Evolutionary conservation across 2,113 vertebrate genomes (phyloP), one percentile per base, ranked within the genome.

Genomic region (Lanius collurio): DNA sequence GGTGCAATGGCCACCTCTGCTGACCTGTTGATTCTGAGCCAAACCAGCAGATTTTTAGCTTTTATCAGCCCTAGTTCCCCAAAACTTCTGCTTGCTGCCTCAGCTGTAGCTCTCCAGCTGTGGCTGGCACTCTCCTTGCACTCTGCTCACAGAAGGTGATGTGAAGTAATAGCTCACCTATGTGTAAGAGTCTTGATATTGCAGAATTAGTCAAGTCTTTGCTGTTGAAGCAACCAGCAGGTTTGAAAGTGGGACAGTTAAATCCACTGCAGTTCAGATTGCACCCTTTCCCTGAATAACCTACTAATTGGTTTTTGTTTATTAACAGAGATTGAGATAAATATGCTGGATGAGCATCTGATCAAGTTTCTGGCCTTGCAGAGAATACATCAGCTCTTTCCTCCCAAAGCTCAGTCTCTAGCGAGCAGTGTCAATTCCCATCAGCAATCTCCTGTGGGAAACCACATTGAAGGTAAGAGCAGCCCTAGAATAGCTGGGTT

Each of bases 341-440:
- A 98, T 97, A 98, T 99, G 98, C 97, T 99, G 96, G 99, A 99
- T 68, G 98, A 98, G 96, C 98, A 99, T 94, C 97, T 99, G 98
- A 98, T 99, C 97, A 99, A 99, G 97, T 98, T 99, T 96, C 97
- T 99, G 98, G 99, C 99, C 95, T 99, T 99, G 98, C 99, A 99
- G 97, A 99, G 99, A 98, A 99, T 99, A 98, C 99, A 99, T 97
- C 99, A 99, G 98, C 98, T 99, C 79, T 99, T 99, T 94, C 98
- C 99, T 62, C 98, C 98, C 89, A 99, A 99, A 98, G 97, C 97
- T 35, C 97, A 98, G 88, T 96, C 98, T 96, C 91, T 98, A 96
- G 92, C 90, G 0, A 97, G 97, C 98, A 97, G 84, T 94, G 95
- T 94, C 60, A 97, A 96, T 94, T 93, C 98, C 74, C 97, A 98